Evolutionary conservation across 1,140 invertebrate genomes (phyloP).

Genomic region (Drosophila serrata): DNA sequence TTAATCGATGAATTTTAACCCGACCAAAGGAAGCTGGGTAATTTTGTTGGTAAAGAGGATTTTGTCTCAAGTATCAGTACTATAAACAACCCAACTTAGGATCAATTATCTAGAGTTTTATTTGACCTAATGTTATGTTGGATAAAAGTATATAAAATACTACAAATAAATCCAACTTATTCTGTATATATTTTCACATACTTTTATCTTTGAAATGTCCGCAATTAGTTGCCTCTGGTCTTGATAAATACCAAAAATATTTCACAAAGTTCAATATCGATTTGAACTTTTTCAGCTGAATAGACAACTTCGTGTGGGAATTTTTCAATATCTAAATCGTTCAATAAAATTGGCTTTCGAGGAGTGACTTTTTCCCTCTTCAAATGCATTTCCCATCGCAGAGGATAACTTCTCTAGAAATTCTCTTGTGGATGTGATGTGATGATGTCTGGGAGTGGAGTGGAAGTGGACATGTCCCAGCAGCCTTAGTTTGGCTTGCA

Average conservation of each 20-base stretch:
- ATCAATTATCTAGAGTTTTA: background rate
- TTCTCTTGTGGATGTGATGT: background rate
- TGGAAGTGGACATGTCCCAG: conserved; percentile 23
- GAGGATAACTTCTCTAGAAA: background rate
- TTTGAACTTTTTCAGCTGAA: conserved; percentile 8
- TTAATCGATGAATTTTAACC: background rate
- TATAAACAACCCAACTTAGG: background rate
- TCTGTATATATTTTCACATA: background rate
- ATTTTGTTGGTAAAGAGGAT: background rate
- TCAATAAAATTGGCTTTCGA: conserved; percentile 6
- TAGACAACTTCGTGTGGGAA: conserved; percentile 8
- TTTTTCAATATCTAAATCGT: conserved; percentile 3
- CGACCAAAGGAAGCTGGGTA: background rate
- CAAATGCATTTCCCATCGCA: conserved; percentile 45
- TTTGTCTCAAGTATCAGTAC: background rate
- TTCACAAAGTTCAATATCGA: conserved; percentile 11
- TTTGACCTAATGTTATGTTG: background rate
- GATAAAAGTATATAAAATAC: background rate
- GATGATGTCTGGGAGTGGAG: background rate
- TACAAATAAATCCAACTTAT: background rate
- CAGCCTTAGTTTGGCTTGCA: conserved; percentile 56
- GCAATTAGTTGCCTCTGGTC: background rate
- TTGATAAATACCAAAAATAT: background rate
- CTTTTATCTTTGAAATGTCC: background rate
- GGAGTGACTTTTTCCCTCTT: background rate